Evolutionary conservation across 2,888 invertebrate genomes (phyloP), one percentile per base, ranked within the genome.

Genomic region (Drosophila mimetica): DNA sequence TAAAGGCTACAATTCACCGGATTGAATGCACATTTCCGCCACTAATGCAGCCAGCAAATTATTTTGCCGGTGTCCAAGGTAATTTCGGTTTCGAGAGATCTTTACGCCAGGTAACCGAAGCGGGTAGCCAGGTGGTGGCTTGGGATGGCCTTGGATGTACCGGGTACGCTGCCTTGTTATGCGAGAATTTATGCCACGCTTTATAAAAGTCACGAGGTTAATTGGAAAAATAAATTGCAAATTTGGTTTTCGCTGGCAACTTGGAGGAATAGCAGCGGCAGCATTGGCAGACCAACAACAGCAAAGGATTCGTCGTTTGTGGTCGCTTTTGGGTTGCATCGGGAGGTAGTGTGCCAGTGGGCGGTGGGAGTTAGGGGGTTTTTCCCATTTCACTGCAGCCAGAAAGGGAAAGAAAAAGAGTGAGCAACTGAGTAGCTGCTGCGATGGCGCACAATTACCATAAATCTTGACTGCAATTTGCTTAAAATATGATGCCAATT

Each of bases 141-240:
- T 3, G 30, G 20, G 36, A 11, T 22, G 64, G 63, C 65, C 63
- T 64, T 64, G 63, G 69, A 41, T 60, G 32, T 28, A 9, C 47
- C 41, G 50, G 65, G 69, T 59, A 4, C 50, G 42, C 37, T 50
- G 60, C 57, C 52, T 66, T 66, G 75, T 74, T 76, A 74, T 79
- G 67, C 54, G 61, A 77, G 80, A 89, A 88, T 89, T 88, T 84
- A 89, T 88, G 86, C 81, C 76, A 79, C 73, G 79, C 74, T 82
- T 86, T 86, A 83, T 86, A 84, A 81, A 86, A 88, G 88, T 88
- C 88, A 86, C 73, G 81, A 86, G 88, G 87, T 86, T 88, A 88
- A 88, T 88, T 88, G 87, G 89, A 88, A 86, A 84, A 88, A 88
- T 88, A 87, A 87, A 89, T 89, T 88, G 88, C 84, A 84, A 89